Percentiles rank a stretch among this genome's conserved stretches.
These are phyloP conservation scores for Apis dorsata DNA, from an alignment of 1,140 invertebrate species.

Conservation along the genomic window DNA sequence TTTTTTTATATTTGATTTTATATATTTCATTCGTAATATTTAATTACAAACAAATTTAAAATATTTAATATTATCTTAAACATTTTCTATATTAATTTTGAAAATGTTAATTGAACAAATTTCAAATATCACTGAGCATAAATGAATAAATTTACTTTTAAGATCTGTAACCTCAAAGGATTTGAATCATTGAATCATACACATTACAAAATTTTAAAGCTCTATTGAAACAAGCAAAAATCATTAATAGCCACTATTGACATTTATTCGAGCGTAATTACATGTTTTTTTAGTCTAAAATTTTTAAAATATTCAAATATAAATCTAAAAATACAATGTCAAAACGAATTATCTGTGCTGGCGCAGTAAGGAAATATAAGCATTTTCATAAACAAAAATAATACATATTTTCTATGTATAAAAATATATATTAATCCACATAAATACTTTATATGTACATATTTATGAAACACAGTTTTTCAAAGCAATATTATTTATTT, in stretches of 20 bases:
- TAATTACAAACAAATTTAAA: too few species aligned
- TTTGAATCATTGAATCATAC: background rate
- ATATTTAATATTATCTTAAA: too few species aligned
- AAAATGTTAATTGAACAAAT: too few species aligned
- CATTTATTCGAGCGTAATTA: background rate
- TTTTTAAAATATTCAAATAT: background rate
- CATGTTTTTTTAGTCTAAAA: background rate
- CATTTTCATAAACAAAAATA: background rate
- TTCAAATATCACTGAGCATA: too few species aligned
- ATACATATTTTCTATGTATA: conserved; percentile 27
- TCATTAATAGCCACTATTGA: background rate
- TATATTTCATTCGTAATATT: too few species aligned
- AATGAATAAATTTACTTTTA: background rate
- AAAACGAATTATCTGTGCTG: background rate
- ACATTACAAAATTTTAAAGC: accelerated
- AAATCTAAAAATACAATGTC: background rate
- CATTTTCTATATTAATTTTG: too few species aligned
- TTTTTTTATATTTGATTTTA: too few species aligned
- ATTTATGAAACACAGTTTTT: background rate
- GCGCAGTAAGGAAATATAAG: background rate
- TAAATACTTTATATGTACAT: background rate
- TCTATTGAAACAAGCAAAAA: accelerated
- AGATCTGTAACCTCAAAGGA: background rate
- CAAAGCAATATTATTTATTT: background rate
- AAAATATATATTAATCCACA: background rate